phyloP scores from a whole-genome alignment of 2,888 invertebrate species.

The Cynaeus angustus region DNA sequence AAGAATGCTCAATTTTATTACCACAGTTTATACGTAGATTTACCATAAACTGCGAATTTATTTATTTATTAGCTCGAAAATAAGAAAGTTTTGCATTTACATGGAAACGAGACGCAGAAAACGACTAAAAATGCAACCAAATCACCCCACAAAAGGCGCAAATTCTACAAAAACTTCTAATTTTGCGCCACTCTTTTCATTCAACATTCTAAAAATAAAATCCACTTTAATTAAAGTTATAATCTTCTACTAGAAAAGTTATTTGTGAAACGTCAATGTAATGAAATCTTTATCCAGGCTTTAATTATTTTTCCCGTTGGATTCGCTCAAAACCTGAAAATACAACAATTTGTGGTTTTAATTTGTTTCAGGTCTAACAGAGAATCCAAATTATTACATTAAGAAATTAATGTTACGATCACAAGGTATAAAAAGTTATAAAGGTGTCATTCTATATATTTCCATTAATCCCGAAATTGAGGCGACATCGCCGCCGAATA shows the following conservation, averaged over 20 bases:
- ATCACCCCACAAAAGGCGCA: slow-evolving; percentile 12
- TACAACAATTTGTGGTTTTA: slow-evolving; percentile 16
- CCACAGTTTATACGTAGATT: too few species aligned
- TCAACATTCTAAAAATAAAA: slow-evolving; percentile 14
- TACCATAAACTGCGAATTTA: too few species aligned
- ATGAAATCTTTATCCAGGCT: slow-evolving; percentile 19
- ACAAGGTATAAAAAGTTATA: too few species aligned
- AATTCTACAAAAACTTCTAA: slow-evolving; percentile 20
- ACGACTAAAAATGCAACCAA: too few species aligned
- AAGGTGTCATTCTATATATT: neutral
- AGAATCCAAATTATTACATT: neutral
- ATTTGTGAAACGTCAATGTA: slow-evolving; percentile 20
- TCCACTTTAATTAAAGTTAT: slow-evolving; percentile 10
- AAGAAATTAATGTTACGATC: too few species aligned
- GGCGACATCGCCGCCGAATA: slow-evolving; percentile 27
- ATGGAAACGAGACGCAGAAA: neutral
- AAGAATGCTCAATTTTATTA: too few species aligned
- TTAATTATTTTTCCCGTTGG: slow-evolving; percentile 17
- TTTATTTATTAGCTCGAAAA: too few species aligned
- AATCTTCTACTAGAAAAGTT: slow-evolving; percentile 9
- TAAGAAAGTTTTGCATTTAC: slow-evolving; percentile 1
- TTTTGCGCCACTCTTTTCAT: neutral
- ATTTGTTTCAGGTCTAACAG: neutral
- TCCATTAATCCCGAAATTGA: slow-evolving; percentile 14
- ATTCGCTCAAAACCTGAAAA: slow-evolving; percentile 8